phyloP scores from a whole-genome alignment of 2,888 invertebrate genomes.

The Lepidochrysops patricia region DNA sequence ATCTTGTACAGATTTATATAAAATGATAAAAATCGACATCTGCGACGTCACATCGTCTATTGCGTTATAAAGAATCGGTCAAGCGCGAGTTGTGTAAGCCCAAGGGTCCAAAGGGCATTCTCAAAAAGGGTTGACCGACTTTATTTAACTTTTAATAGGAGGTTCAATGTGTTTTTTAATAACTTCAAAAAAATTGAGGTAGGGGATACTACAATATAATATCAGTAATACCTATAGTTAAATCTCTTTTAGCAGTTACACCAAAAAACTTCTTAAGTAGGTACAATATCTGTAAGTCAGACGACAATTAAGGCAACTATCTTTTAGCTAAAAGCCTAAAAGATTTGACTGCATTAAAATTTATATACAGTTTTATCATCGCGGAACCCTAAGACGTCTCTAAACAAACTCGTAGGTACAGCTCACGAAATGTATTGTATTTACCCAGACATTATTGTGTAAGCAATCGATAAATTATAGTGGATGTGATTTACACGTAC shows the following conservation, averaged over 20 bases:
- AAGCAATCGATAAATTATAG: not conserved
- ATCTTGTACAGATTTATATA: conserved; percentile 21
- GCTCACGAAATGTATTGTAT: not conserved
- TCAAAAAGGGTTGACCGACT: no score
- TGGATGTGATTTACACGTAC: not conserved
- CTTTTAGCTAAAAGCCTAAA: no score
- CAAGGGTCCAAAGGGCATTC: no score
- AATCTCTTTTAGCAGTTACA: no score
- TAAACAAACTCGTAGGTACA: not conserved
- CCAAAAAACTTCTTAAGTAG: no score
- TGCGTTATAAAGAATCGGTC: not conserved
- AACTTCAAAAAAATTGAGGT: no score
- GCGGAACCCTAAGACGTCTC: not conserved
- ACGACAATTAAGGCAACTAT: no score
- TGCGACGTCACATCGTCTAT: not conserved
- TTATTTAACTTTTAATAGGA: no score
- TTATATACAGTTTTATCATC: not conserved
- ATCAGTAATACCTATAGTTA: no score
- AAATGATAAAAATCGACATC: not conserved
- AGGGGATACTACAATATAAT: no score
- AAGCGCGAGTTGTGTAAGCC: not conserved
- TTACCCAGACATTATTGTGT: not conserved
- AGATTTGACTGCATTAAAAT: not conserved
- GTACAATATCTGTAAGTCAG: no score
- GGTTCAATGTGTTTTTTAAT: no score